Evolutionary conservation across 2,113 vertebrate genomes (phyloP).

Genomic region (Notechis scutatus): DNA sequence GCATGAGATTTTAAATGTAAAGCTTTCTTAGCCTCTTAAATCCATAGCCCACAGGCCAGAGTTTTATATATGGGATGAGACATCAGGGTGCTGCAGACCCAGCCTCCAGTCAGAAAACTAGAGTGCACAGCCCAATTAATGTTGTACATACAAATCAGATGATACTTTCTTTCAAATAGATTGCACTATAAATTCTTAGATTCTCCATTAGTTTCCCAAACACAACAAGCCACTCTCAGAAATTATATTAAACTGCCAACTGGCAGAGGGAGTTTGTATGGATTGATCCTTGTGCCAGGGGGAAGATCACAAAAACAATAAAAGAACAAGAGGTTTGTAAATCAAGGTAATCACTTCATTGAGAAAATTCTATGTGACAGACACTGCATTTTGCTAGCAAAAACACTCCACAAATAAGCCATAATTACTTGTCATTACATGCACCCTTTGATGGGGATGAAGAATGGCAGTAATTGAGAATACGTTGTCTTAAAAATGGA

Average conservation of each 20-base stretch:
- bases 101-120: not conserved
- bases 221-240: not conserved
- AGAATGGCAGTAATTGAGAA: not conserved
- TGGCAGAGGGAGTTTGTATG: not conserved
- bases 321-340: not conserved
- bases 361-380: not conserved
- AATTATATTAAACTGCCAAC: not conserved
- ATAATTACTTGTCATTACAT: not conserved
- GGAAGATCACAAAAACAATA: not conserved
- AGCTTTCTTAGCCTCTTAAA: not conserved
- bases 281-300: not conserved
- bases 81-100: not conserved
- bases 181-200: not conserved
- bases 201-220: not conserved
- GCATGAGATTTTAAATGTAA: not conserved
- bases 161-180: not conserved
- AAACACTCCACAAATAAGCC: not conserved
- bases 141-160: not conserved
- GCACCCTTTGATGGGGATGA: not conserved
- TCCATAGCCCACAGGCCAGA: not conserved
- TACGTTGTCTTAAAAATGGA: not conserved
- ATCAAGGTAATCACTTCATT: not conserved
- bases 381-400: not conserved
- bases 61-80: not conserved
- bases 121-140: not conserved